Evolutionary conservation across 2,888 invertebrate genomes (phyloP), one percentile per base, ranked within the genome.

Genomic region (Chrysolina oricalcia): DNA sequence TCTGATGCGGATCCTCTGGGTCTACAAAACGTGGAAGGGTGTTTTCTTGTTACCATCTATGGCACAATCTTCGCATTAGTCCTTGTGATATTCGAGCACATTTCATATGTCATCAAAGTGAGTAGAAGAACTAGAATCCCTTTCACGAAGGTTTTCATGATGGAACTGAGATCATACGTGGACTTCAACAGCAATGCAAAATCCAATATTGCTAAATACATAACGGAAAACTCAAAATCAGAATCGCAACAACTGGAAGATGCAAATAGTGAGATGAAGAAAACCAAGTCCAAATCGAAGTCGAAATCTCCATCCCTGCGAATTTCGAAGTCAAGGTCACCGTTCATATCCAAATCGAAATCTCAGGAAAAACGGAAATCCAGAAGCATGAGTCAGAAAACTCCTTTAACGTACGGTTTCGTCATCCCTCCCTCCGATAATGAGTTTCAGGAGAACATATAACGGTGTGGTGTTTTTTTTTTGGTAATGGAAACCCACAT

Each of bases 11-110:
- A 82, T 41, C 83, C 86, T 0, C 48, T 86, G n/a, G 82, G 83
- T n/a, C 70, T 86, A 8, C 80, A 79, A 46, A 85, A 85, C 74
- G 85, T 86, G 1, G 86, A 83, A 56, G 86, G 86, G 17, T 85
- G 85, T 23, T 86, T 86, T 65, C 84, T 80, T 67, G 85, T 86
- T 0, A 86, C 86, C 11, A 81, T 85, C 27, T 83, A 81, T 41
- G 86, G 86, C 1, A 81, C 84, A 2, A 73, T 85, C 8, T 67
- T 83, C 6, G 83, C 85, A 0, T 72, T 74, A 2, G n/a, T 81
- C 13, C 46, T 84, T 3, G 85, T 85, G 6, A 77, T 85, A 9
- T 62, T 84, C 1, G 86, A 86, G 73, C 80, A 83, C 69, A 23
- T 81, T 0, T 21, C 81, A 1, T 80, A 83, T 70, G 76, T 83